These are phyloP conservation scores for Apis laboriosa DNA, from an alignment of 1,140 invertebrate species.

Conservation along the genomic window DNA sequence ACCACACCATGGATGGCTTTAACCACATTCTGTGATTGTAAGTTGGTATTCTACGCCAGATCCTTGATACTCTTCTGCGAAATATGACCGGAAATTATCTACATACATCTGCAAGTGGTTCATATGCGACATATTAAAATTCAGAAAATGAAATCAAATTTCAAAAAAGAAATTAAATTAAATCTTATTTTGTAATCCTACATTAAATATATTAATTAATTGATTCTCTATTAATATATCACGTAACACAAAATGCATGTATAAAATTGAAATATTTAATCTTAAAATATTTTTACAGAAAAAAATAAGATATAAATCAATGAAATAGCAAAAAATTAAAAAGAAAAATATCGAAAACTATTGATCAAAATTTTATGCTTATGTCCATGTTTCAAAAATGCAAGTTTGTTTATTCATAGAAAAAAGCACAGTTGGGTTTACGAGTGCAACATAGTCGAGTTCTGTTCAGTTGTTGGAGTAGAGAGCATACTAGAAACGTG, in stretches of 20 bases:
- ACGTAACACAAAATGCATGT: too few relatives aligned
- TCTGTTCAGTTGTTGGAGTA: constrained; percentile 1
- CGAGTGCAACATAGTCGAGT: neutral
- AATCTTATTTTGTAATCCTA: too few relatives aligned
- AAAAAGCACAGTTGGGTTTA: neutral
- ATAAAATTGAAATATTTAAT: too few relatives aligned
- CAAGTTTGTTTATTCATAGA: neutral
- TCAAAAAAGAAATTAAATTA: neutral
- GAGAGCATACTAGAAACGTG: neutral
- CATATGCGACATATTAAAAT: neutral
- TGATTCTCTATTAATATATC: too few relatives aligned
- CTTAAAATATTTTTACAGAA: too few relatives aligned
- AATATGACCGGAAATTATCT: neutral
- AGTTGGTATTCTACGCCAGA: neutral
- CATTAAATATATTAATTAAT: too few relatives aligned
- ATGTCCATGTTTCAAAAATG: neutral
- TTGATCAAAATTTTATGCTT: neutral
- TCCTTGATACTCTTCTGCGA: neutral
- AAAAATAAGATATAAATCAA: neutral
- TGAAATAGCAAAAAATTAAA: neutral
- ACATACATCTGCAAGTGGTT: neutral
- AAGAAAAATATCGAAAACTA: neutral
- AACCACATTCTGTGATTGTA: neutral
- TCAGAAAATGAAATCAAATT: neutral
- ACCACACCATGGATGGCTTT: neutral